These are phyloP conservation scores for Paralvinella palmiformis DNA, from an alignment of 1,140 invertebrate genomes.

Conservation along the genomic window DNA sequence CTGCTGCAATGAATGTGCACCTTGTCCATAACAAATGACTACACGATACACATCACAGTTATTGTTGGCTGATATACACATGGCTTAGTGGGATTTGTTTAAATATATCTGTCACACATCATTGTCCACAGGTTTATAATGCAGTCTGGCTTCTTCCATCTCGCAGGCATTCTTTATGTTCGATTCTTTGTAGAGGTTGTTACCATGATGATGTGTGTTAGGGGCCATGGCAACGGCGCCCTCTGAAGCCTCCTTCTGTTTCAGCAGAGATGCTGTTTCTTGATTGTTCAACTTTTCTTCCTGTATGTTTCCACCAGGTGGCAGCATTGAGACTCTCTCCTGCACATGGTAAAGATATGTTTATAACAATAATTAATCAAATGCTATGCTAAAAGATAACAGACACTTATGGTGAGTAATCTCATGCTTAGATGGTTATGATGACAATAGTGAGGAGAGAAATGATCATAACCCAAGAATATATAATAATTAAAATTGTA, in stretches of 20 bases:
- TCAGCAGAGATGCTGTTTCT: conserved; percentile 29
- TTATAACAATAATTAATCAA: conserved; percentile 5
- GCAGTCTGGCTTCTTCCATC: not conserved
- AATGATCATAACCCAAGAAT: no score
- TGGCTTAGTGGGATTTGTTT: not conserved
- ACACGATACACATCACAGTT: not conserved
- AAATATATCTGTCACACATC: not conserved
- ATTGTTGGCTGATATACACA: not conserved
- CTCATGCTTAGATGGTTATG: no score
- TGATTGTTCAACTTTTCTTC: conserved; percentile 29
- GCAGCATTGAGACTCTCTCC: conserved; percentile 21
- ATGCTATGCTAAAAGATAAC: no score
- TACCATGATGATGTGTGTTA: not conserved
- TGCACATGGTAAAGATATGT: conserved; percentile 10
- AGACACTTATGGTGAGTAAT: no score
- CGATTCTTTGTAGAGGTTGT: conserved; percentile 1
- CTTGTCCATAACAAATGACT: no score
- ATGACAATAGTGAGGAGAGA: no score
- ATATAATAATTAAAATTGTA: not conserved
- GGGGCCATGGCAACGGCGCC: not conserved
- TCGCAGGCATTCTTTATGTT: not conserved
- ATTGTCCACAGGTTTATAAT: not conserved
- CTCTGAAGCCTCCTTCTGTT: conserved; percentile 18
- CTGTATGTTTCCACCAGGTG: conserved; percentile 12
- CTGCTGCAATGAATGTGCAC: no score